Base-by-base conservation (phyloP, 2,113 vertebrate species). In the Lutjanus erythropterus region DNA sequence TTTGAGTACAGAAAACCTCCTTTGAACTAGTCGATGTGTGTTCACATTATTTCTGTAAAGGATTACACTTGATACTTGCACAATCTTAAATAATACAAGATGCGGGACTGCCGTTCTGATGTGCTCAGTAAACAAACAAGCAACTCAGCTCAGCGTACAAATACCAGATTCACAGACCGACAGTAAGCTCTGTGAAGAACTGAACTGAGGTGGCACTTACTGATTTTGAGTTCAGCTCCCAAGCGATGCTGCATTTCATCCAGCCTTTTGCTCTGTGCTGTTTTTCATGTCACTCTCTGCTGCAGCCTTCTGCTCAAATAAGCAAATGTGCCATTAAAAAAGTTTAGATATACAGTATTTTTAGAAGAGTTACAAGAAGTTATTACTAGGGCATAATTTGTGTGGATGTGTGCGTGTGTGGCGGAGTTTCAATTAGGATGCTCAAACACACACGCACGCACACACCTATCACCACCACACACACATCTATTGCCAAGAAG, bases 321-420 rank as follows among this genome's bases (percentile, higher is more conserved):
- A 88, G 75, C 62, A 86, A 78, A 85, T 59, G 42, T 35, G 44
- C 58, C 61, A 76, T 70, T 52, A 81, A 76, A 87, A 82, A 83
- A 80, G 52, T 87, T 84, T 80, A 64, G 71, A 56, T 81, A 23
- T 35, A n/a, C 52, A 27, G 42, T 84, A 74, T 89, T 87, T 91
- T 87, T 75, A 88, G 78, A 56, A 37, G 10, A 42, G 75, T 68
- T 37, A 50, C 19, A 46, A 35, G 37, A 72, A 74, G 70, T 81
- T 83, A 75, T 89, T 88, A 86, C 76, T 88, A 61, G 89, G 86
- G 76, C 70, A 66, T 55, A 39, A 44, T 75, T 64, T 84, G 42
- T 72, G 60, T 66, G 19, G 35, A 37, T 66, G 59, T 58, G 50
- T 42, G 41, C 15, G 9, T 73, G 71, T 62, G 69, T 55, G 58